Percentiles rank a stretch among this genome's conserved stretches.
These are phyloP conservation scores for Paedocypris sp. DNA, from an alignment of 2,113 vertebrate genomes.

Conservation along the genomic window DNA sequence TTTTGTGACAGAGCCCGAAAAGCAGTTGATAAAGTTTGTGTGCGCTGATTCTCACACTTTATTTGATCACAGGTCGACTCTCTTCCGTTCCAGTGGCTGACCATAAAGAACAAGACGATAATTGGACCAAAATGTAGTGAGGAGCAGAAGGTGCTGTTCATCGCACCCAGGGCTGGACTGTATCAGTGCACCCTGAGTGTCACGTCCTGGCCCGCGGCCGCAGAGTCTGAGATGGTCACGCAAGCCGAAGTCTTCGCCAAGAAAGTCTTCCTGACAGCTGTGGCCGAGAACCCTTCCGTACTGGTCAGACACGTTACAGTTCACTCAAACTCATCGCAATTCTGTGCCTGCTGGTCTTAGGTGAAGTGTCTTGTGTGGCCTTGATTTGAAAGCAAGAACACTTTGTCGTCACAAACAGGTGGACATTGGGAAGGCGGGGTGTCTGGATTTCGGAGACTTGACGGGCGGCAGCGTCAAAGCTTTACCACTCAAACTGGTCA, in stretches of 20 bases:
- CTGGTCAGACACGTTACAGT: constrained; percentile 60
- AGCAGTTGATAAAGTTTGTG: neutral
- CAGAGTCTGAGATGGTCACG: constrained; percentile 63
- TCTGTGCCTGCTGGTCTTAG: neutral
- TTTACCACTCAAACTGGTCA: constrained; percentile 77
- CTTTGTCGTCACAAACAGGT: constrained; percentile 55
- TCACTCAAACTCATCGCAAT: neutral
- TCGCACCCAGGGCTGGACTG: constrained; percentile 73
- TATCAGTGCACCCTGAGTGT: constrained; percentile 80
- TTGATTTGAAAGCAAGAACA: no score
- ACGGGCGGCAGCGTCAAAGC: constrained; percentile 70
- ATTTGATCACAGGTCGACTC: constrained; percentile 65
- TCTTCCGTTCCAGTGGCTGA: constrained; percentile 74
- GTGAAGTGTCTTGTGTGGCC: neutral
- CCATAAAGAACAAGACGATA: constrained; percentile 88
- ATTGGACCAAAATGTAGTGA: constrained; percentile 77
- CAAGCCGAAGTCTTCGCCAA: constrained; percentile 74
- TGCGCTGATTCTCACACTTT: neutral
- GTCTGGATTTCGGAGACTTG: constrained; percentile 86
- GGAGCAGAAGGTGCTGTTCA: constrained; percentile 82
- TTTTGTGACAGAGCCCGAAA: no score
- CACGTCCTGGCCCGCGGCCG: constrained; percentile 81
- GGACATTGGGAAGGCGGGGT: constrained; percentile 60
- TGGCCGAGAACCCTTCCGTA: constrained; percentile 77
- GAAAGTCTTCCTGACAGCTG: constrained; percentile 73